A percentile compares a stretch with the other conserved stretches of the same genome.
Evolutionary conservation across 2,888 invertebrate genomes (phyloP).

Genomic region (Brachylomia viminalis): DNA sequence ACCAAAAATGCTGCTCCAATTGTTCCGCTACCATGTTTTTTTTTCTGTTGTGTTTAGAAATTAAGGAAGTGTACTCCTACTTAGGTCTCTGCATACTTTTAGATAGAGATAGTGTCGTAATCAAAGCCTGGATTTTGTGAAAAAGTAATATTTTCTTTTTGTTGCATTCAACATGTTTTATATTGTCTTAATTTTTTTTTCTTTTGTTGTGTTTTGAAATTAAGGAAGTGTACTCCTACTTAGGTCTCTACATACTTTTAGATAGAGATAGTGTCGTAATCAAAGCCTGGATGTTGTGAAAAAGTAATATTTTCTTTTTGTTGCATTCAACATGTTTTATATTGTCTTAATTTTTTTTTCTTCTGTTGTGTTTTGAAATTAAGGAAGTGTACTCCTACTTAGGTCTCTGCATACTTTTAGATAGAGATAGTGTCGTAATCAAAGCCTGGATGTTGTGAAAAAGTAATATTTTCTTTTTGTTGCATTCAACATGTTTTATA

Average conservation of each 20-base stretch:
- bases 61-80: too few species aligned
- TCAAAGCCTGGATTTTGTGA: conserved; percentile 7
- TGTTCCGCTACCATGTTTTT: neutral
- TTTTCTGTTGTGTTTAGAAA: neutral
- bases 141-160: conserved; percentile 3
- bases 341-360: too few species aligned
- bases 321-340: neutral
- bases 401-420: neutral
- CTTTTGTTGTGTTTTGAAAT: neutral
- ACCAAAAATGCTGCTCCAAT: neutral
- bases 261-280: neutral
- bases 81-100: neutral
- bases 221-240: too few species aligned
- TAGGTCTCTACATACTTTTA: neutral
- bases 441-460: conserved; percentile 11
- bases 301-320: neutral
- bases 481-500: neutral
- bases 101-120: neutral
- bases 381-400: too few species aligned
- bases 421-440: neutral
- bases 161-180: neutral
- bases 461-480: neutral
- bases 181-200: too few species aligned
- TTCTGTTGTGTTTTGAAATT: neutral
- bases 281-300: conserved; percentile 10